A percentile compares a stretch with the other conserved stretches of the same genome.
phyloP scores from a whole-genome alignment of 2,797 vertebrate genomes.

The Scarus forsteni region DNA sequence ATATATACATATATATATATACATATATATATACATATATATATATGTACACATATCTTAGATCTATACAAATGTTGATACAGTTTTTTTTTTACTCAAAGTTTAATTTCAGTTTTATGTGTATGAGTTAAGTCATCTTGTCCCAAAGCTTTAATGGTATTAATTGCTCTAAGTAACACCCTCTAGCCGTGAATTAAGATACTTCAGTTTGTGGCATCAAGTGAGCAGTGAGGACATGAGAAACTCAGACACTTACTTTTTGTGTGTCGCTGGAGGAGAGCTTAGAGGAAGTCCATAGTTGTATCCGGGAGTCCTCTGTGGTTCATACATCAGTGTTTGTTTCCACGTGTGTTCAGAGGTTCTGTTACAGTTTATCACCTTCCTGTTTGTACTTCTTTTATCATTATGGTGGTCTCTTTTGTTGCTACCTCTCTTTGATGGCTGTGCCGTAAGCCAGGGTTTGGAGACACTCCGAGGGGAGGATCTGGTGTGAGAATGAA shows the following conservation, averaged over 20 bases:
- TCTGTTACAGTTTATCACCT: slow-evolving; percentile 2
- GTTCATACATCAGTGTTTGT: slow-evolving; percentile 80
- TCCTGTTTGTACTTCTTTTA: slow-evolving; percentile 25
- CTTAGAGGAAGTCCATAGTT: slow-evolving; percentile 91
- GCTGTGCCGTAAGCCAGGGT: slow-evolving; percentile 3
- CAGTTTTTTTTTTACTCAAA: too few species aligned
- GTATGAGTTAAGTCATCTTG: too few species aligned
- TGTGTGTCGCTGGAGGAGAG: slow-evolving; percentile 70
- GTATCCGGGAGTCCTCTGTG: slow-evolving; percentile 84
- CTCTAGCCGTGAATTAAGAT: too few species aligned
- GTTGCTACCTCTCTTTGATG: slow-evolving; percentile 18
- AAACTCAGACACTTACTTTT: slow-evolving; percentile 61
- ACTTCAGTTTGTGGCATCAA: background rate
- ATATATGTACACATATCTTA: too few species aligned
- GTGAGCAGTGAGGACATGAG: background rate
- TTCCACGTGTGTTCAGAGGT: slow-evolving; percentile 28
- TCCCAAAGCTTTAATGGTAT: too few species aligned
- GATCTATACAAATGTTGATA: too few species aligned
- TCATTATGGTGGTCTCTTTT: slow-evolving; percentile 33
- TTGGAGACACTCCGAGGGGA: slow-evolving; percentile 23
- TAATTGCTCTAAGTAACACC: too few species aligned
- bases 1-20: too few species aligned
- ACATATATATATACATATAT: too few species aligned
- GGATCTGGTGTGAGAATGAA: slow-evolving; percentile 5
- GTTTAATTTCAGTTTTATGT: too few species aligned